Base-by-base conservation (phyloP, 1,140 invertebrate genomes). In the Zaprionus lachaisei region DNA sequence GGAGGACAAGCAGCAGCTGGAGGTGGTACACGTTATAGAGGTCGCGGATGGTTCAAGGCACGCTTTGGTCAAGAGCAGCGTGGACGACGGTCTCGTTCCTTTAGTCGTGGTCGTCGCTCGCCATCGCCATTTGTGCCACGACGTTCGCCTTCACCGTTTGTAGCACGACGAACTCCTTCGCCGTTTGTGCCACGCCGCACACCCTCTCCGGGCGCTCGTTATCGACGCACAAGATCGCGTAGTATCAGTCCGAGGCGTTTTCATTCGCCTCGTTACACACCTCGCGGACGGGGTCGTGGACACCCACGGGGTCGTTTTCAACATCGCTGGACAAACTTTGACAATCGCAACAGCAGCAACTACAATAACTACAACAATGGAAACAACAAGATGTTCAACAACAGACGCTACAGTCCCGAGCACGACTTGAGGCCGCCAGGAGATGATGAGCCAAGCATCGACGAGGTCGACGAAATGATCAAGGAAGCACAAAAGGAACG, bases 401-500 rank as follows among this genome's bases (percentile, higher is more conserved):
- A 49, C 15, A 17, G 66, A 22, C 56, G 60, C 1, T 91, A 91
- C 61, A 61, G 68, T 49, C 55, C 64, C 22, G 70, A 77, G 37
- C 34, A 61, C 0, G 68, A 80, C 9, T 55, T 75, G 15, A 57
- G 62, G 14, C 71, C 60, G 14, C 66, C 62, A 1, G 41, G 34
- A 15, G 57, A 64, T 28, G 80, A 71, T 6, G 78, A 70, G 4
- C 82, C 80, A 7, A 81, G 80, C 11, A 85, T 94, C 37, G 93
- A 94, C 38, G 94, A 94, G 77, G 93, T 94, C 77, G 93, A 94
- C 77, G 93, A 94, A 73, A 94, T 94, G 79, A 87, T 94, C 20
- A 94, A 81, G 69, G 93, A 94, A 72, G 93, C 93, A 20, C 94
- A 94, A 80, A 93, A 93, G 72, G 93, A 94, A 75, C 94, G 94